Base-by-base conservation (phyloP, 2,113 vertebrate species). In the Larimichthys polyactis region DNA sequence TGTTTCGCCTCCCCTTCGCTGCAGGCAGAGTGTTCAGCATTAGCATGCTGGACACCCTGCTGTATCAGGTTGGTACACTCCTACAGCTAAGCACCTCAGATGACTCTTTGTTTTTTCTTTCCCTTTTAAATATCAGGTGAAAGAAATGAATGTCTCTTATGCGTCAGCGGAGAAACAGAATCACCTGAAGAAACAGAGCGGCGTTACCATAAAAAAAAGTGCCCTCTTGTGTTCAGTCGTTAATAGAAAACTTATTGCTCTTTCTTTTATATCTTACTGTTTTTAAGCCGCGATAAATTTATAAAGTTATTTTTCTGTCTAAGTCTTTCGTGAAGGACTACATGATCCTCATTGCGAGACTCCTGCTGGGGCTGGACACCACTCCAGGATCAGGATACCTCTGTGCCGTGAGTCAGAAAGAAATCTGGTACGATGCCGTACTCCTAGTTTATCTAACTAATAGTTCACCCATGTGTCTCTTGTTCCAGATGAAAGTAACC, bases 301-400 rank as follows among this genome's bases (percentile, higher is more conserved):
- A 0, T 65, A 5, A 49, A 63, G 0, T 9, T 36, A 40, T 80
- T 78, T 77, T 78, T 87, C 9, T 79, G 12, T 71, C 3, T n/a
- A 78, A 99, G 98, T 99, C 97, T 1, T 99, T 99, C n/a, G 98
- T 99, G 82, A 99, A 99, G 92, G 98, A 99, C 90, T 99, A 99
- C 94, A 99, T 99, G 97, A 98, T 99, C 91, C 96, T 95, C 52
- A 98, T 98, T 85, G 97, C 97, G 1, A 94, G 98, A 58, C 83
- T 99, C 81, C 95, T 99, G 64, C 95, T 99, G 80, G 98, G 98
- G 46, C 94, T 99, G 0, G 98, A 99, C 94, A 99, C 98, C 75
- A 99, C 97, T 0, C 98, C 98, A 0, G 97, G 98, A 68, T 99
- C 97, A 0, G 97, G 98, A 43, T 99, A 96, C 92, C 97, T 98